Conservation (phyloP, 2,888 invertebrate species). For the Ochropacha duplaris region DNA sequence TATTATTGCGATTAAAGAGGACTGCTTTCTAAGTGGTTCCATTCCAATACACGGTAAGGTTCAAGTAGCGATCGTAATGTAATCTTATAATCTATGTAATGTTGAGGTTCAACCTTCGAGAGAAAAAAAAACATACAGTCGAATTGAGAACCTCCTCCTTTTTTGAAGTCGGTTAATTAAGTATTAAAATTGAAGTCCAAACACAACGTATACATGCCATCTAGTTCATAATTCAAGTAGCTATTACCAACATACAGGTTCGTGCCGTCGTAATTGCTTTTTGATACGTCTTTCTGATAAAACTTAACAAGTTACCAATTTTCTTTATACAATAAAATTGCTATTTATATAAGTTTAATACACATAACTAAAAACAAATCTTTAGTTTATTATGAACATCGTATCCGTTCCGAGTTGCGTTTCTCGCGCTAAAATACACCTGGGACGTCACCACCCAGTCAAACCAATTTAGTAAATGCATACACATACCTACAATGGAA, state of each 20-base stretch:
- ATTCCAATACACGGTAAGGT: neutral
- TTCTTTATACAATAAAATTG: conserved; percentile 9
- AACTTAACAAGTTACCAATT: conserved; percentile 29
- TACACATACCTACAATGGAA: too few relatives aligned
- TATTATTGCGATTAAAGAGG: conserved; percentile 4
- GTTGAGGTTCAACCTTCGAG: neutral
- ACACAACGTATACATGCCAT: conserved; percentile 1
- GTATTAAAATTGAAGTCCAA: neutral
- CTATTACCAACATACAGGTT: conserved; percentile 14
- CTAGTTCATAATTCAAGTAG: conserved; percentile 29
- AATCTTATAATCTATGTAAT: neutral
- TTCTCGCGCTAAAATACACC: neutral
- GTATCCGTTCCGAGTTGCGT: neutral
- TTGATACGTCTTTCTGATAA: conserved; percentile 28
- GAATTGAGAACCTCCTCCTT: too few relatives aligned
- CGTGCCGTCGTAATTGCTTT: conserved; percentile 33
- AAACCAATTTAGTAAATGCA: neutral
- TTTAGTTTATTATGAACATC: neutral
- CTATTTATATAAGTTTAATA: neutral
- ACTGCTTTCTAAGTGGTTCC: neutral
- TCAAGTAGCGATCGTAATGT: neutral
- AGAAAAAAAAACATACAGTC: too few relatives aligned
- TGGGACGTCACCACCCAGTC: neutral
- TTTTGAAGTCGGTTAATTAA: too few relatives aligned
- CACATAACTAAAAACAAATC: neutral